A percentile compares a stretch with the other conserved stretches of the same genome.
phyloP scores from a whole-genome alignment of 2,797 vertebrate species.

The Hafferia zeledoni region DNA sequence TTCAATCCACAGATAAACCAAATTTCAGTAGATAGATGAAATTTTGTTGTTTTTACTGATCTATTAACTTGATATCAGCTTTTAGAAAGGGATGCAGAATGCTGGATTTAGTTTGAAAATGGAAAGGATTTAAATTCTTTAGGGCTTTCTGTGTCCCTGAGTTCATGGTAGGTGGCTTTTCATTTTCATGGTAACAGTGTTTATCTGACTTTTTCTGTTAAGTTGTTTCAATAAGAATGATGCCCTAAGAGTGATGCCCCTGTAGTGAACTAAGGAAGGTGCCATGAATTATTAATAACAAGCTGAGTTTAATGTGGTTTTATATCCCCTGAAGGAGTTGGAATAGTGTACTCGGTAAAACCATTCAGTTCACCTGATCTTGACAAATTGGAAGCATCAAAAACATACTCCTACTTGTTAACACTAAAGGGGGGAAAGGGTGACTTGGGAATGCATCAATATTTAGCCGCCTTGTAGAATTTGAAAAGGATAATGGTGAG shows the following conservation, averaged over 20 bases:
- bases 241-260: slow-evolving; percentile 64
- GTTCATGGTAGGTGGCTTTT: neutral
- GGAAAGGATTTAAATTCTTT: neutral
- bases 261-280: slow-evolving; percentile 63
- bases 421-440: slow-evolving; percentile 37
- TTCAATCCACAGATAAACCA: neutral
- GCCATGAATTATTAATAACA: slow-evolving; percentile 75
- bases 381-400: slow-evolving; percentile 68
- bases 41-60: neutral
- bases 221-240: slow-evolving; percentile 39
- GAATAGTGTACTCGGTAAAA: slow-evolving; percentile 29
- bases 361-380: slow-evolving; percentile 65
- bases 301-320: slow-evolving; percentile 52
- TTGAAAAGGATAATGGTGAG: slow-evolving; percentile 52
- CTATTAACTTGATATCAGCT: neutral
- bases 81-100: neutral
- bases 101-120: neutral
- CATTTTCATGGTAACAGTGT: slow-evolving; percentile 25
- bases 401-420: slow-evolving; percentile 54
- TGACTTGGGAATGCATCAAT: slow-evolving; percentile 54
- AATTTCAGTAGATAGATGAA: neutral
- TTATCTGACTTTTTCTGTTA: slow-evolving; percentile 45
- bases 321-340: slow-evolving; percentile 58
- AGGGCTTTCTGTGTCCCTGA: neutral
- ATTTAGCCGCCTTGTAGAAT: slow-evolving; percentile 49